Conservation (phyloP, 2,797 vertebrate genomes). For the Emys orbicularis region DNA sequence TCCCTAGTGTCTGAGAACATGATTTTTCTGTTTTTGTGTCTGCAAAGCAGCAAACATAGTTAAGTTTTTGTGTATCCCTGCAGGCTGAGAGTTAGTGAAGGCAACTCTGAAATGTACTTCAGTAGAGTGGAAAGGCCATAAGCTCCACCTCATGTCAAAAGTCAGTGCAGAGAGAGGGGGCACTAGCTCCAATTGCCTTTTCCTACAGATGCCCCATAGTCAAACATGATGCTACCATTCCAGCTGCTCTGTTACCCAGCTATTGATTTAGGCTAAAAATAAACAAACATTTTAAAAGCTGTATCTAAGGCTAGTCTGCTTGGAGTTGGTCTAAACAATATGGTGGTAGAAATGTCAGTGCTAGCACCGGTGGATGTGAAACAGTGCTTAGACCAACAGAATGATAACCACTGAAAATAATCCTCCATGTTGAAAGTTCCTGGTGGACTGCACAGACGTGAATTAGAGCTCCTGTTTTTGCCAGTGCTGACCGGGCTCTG, state of each 20-base stretch:
- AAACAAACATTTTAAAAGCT: neutral
- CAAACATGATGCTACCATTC: neutral
- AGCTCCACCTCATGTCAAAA: neutral
- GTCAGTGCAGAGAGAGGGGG: neutral
- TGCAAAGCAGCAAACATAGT: conserved; percentile 7
- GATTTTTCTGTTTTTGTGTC: neutral
- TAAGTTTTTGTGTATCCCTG: neutral
- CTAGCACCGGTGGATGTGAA: neutral
- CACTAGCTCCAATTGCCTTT: neutral
- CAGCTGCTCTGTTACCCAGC: neutral
- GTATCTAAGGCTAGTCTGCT: neutral
- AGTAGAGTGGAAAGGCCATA: neutral
- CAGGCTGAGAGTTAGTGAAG: neutral
- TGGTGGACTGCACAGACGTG: neutral
- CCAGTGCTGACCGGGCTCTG: neutral
- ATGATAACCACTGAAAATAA: accelerated
- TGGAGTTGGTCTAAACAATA: neutral
- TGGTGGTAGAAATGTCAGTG: neutral
- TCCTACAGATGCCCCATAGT: neutral
- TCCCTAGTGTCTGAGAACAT: neutral
- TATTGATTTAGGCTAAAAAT: neutral
- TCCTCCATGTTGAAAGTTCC: neutral
- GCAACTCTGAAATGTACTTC: neutral
- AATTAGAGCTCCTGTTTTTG: neutral
- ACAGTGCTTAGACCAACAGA: accelerated